Evolutionary conservation across 2,888 invertebrate species (phyloP).

Genomic region (Lumbricus terrestris): DNA sequence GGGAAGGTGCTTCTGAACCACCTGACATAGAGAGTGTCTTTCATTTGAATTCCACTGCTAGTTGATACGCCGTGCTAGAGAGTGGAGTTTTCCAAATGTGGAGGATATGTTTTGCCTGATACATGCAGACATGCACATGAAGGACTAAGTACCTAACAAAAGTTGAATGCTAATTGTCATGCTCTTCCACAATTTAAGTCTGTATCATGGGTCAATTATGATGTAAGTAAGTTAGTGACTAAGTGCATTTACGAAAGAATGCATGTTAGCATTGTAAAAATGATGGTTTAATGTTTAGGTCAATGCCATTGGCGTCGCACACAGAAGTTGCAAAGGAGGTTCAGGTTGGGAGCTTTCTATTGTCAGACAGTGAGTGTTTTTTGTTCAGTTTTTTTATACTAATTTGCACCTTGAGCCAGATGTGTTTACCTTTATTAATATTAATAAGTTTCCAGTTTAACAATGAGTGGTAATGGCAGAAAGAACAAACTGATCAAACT

Average conservation of each 20-base stretch:
- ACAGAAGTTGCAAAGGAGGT: constrained; percentile 7
- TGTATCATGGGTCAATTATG: background rate
- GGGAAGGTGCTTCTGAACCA: background rate
- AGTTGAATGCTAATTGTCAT: background rate
- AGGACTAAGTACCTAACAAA: too few species aligned
- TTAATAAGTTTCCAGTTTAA: background rate
- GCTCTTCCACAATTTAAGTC: background rate
- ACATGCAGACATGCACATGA: too few species aligned
- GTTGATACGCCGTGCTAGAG: background rate
- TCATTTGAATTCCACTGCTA: background rate
- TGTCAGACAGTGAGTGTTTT: background rate
- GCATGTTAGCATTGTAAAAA: background rate
- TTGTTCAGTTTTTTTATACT: background rate
- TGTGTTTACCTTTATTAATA: background rate
- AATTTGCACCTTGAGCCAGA: background rate
- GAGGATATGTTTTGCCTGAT: too few species aligned
- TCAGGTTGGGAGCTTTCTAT: background rate
- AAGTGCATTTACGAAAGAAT: background rate
- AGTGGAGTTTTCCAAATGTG: background rate
- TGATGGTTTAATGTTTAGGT: background rate
- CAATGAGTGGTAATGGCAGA: background rate
- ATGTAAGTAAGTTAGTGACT: background rate
- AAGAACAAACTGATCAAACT: background rate
- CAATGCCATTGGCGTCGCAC: background rate
- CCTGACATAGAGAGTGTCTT: background rate